These are phyloP conservation scores for Macropodus opercularis DNA, from an alignment of 2,797 vertebrate species.

Conservation along the genomic window DNA sequence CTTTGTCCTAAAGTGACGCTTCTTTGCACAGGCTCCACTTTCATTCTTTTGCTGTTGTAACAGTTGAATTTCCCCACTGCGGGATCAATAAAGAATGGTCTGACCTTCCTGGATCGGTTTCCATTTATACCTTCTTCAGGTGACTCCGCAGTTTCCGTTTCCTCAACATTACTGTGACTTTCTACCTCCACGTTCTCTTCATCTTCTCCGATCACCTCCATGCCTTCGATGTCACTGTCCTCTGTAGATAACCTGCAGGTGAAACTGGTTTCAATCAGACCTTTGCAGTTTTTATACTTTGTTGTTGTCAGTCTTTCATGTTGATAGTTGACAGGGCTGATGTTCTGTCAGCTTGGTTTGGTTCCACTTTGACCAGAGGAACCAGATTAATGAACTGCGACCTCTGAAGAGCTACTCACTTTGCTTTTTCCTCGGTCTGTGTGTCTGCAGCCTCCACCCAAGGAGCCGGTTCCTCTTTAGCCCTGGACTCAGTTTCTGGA, in stretches of 20 bases:
- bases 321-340: too few relatives aligned
- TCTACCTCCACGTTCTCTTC: conserved; percentile 52
- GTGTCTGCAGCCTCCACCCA: neutral
- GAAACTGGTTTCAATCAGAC: neutral
- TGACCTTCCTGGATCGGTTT: neutral
- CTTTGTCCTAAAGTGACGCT: too few relatives aligned
- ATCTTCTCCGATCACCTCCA: conserved; percentile 79
- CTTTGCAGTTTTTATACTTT: too few relatives aligned
- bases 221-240: conserved; percentile 78
- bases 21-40: neutral
- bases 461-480: neutral
- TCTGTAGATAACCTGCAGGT: conserved; percentile 41
- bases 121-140: conserved; percentile 22
- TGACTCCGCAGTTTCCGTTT: neutral
- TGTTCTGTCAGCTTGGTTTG: too few relatives aligned
- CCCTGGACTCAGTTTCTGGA: conserved; percentile 23
- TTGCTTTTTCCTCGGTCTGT: neutral
- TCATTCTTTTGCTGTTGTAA: too few relatives aligned
- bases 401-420: too few relatives aligned
- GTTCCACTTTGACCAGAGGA: too few relatives aligned
- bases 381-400: too few relatives aligned
- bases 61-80: too few relatives aligned
- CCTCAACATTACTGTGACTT: conserved; percentile 26
- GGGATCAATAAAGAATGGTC: too few relatives aligned
- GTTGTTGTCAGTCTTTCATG: too few relatives aligned